Base-by-base conservation (phyloP, 2,888 invertebrate genomes). In the Rhabditoides inermis region DNA sequence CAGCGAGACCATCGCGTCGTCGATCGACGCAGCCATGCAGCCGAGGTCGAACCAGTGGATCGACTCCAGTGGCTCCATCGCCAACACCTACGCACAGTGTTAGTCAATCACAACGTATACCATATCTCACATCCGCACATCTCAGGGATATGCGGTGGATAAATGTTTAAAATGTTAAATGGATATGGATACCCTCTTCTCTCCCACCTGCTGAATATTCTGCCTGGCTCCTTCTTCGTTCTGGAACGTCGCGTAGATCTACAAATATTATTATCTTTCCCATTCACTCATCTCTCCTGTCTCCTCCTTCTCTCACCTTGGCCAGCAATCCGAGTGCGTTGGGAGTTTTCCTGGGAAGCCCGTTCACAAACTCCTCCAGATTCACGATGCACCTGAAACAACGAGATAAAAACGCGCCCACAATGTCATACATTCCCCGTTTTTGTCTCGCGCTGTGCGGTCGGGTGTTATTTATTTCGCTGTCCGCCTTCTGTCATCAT, bases 161-260 rank as follows among this genome's bases (percentile, higher is more conserved):
- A n/a, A n/a, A n/a, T n/a, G n/a, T n/a, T n/a, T n/a, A n/a, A n/a
- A n/a, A n/a, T n/a, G n/a, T n/a, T n/a, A n/a, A n/a, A n/a, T n/a
- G n/a, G n/a, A n/a, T n/a, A n/a, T n/a, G n/a, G n/a, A n/a, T n/a
- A n/a, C n/a, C n/a, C n/a, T n/a, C n/a, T n/a, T n/a, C n/a, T n/a
- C n/a, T n/a, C n/a, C n/a, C n/a, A n/a, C n/a, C 18, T 36, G 23
- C 27, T 48, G 48, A 40, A 51, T 46, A 4, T 45, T 26, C 28
- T 50, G 36, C 5, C n/a, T 12, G 12, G 55, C 45, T 2, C 25
- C 25, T 7, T 51, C 51, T 3, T 18, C n/a, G 25, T 52, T 55
- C 12, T 28, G 25, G 37, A 55, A 55, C n/a, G 50, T 45, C 3
- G 55, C 45, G 45, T 55, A 55, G n/a, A 55, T 45, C 53, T 53